phyloP scores from a whole-genome alignment of 2,888 invertebrate species.

The Tachystola acroxantha region DNA sequence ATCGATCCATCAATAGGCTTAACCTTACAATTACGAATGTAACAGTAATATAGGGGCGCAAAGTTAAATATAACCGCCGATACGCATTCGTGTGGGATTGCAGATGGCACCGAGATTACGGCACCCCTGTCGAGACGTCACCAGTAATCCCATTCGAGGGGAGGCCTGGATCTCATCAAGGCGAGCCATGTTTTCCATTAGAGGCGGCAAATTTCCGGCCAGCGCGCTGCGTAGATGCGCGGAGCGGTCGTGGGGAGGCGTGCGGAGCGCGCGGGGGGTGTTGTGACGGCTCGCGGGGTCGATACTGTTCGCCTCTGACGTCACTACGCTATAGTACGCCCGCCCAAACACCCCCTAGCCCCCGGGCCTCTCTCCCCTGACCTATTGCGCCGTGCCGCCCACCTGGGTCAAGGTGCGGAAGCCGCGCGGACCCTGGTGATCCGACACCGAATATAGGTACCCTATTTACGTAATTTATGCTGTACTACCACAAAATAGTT shows the following conservation, averaged over 20 bases:
- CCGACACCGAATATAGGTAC: constrained; percentile 32
- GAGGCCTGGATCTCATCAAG: constrained; percentile 37
- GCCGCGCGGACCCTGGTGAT: constrained; percentile 31
- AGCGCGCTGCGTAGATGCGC: constrained; percentile 67
- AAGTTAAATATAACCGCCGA: constrained; percentile 4
- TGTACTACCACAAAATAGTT: too few species aligned
- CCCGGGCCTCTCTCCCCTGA: constrained; percentile 50
- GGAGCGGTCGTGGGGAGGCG: constrained; percentile 21
- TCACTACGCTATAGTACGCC: constrained; percentile 77
- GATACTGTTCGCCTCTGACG: constrained; percentile 68
- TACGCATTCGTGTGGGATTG: constrained; percentile 6
- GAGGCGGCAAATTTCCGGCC: constrained; percentile 50
- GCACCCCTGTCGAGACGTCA: constrained; percentile 12
- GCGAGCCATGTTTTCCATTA: constrained; percentile 53
- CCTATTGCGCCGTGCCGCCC: constrained; percentile 68
- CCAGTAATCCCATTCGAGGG: constrained; percentile 18
- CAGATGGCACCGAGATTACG: constrained; percentile 10
- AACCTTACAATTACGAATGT: too few species aligned
- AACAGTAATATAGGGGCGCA: neutral
- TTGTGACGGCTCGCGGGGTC: constrained; percentile 68
- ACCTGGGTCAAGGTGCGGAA: constrained; percentile 74
- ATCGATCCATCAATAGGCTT: constrained; percentile 1
- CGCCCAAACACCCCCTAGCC: constrained; percentile 65
- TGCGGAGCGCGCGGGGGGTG: constrained; percentile 47
- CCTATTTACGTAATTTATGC: constrained; percentile 16